These are phyloP conservation scores for Hestina assimilis DNA, from an alignment of 1,140 invertebrate genomes.

Conservation along the genomic window DNA sequence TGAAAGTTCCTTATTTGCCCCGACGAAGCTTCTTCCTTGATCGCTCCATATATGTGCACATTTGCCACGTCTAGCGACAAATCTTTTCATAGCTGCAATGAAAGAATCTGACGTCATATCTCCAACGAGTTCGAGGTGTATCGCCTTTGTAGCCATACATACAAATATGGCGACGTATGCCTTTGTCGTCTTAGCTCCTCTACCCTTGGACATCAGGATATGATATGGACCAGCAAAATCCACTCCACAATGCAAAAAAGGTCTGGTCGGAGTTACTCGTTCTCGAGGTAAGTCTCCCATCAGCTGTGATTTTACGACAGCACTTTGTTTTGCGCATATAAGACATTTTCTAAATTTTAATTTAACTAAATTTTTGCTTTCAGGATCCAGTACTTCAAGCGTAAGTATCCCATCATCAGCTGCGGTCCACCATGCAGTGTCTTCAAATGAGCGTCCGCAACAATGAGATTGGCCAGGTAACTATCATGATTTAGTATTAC, in stretches of 20 bases:
- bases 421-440: slow-evolving; percentile 22
- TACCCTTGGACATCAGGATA: too few species aligned
- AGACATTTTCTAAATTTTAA: slow-evolving; percentile 5
- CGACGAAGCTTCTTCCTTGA: neutral
- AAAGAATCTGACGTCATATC: neutral
- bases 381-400: slow-evolving; percentile 8
- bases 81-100: neutral
- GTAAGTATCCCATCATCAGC: slow-evolving; percentile 16
- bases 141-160: neutral
- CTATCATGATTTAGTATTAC: slow-evolving; percentile 1
- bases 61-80: neutral
- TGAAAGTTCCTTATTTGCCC: slow-evolving; percentile 1
- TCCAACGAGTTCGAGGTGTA: neutral
- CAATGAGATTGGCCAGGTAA: neutral
- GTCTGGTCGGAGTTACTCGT: too few species aligned
- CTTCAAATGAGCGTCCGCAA: slow-evolving; percentile 7
- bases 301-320: too few species aligned
- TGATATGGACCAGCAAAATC: too few species aligned
- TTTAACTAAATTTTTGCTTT: slow-evolving; percentile 16
- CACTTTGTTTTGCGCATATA: slow-evolving; percentile 17
- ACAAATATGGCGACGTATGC: neutral
- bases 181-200: too few species aligned
- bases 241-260: too few species aligned
- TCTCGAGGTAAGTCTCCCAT: too few species aligned
- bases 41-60: slow-evolving; percentile 7